Percentiles rank a stretch among this genome's conserved stretches.
These are phyloP conservation scores for Mamestra brassicae DNA, from an alignment of 2,888 invertebrate genomes.

Conservation along the genomic window DNA sequence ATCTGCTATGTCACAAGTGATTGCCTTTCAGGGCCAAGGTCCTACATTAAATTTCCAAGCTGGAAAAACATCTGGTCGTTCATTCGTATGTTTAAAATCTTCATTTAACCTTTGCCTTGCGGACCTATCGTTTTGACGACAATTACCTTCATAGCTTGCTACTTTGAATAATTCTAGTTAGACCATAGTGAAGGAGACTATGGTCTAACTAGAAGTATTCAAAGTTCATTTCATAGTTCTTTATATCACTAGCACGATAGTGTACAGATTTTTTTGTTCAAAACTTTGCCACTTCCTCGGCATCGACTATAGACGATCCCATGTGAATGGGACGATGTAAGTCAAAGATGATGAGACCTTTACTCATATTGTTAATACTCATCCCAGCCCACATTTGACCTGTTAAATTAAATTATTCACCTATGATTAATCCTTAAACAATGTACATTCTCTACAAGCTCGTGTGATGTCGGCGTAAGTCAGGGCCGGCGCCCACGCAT, in stretches of 20 bases:
- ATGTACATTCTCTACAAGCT: conserved; percentile 52
- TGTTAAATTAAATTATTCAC: conserved; percentile 26
- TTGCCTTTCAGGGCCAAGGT: neutral
- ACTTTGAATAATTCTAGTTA: neutral
- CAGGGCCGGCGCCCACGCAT: conserved; percentile 75
- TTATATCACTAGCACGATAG: neutral
- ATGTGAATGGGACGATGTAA: neutral
- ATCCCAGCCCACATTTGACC: conserved; percentile 29
- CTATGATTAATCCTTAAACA: conserved; percentile 45
- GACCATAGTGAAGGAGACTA: no score
- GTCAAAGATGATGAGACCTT: conserved; percentile 2
- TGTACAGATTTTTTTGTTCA: neutral
- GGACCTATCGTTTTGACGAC: no score
- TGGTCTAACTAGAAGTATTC: no score
- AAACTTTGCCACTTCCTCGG: neutral
- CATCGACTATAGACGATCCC: neutral
- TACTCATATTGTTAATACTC: neutral
- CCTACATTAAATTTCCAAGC: neutral
- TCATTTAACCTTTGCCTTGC: neutral
- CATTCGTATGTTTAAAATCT: neutral
- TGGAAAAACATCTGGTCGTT: no score
- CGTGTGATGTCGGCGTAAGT: conserved; percentile 62
- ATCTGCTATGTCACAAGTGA: neutral
- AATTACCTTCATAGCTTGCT: no score
- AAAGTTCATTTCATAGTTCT: no score